A percentile compares a stretch with the other conserved stretches of the same genome.
Evolutionary conservation across 2,113 vertebrate species (phyloP).

Genomic region (Malurus alboscapulatus): DNA sequence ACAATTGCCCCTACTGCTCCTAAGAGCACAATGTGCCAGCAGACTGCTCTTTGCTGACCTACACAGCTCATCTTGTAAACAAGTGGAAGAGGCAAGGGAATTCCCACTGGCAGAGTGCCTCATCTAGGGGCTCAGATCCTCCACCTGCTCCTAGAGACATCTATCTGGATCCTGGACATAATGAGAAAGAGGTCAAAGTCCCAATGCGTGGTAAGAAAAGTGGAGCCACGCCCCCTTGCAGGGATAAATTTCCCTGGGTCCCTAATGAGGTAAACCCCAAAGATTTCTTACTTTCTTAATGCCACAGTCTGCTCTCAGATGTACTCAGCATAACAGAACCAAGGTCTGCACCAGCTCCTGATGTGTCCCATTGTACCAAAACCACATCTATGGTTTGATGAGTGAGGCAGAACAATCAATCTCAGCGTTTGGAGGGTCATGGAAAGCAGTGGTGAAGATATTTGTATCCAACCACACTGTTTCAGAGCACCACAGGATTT

Average conservation of each 20-base stretch:
- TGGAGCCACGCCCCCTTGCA: background rate
- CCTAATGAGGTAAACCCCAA: background rate
- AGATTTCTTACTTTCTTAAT: constrained; percentile 16
- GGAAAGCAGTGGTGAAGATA: background rate
- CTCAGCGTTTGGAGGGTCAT: background rate
- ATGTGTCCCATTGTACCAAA: background rate
- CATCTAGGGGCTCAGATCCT: background rate
- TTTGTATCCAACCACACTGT: background rate
- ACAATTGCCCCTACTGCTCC: accelerated
- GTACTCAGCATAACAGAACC: background rate
- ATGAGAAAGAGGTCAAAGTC: background rate
- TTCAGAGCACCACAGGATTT: background rate
- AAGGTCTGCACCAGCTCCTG: background rate
- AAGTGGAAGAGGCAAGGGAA: background rate
- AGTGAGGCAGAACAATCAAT: background rate
- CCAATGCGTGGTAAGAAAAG: background rate
- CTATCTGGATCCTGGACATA: background rate
- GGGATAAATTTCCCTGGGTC: background rate
- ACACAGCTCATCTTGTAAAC: background rate
- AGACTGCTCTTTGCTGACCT: background rate
- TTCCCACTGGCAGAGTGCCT: background rate
- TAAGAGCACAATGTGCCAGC: accelerated
- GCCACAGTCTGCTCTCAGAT: accelerated
- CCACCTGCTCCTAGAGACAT: background rate
- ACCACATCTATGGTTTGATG: background rate